Base-by-base conservation (phyloP, 2,113 vertebrate species). In the Pteropus alecto region DNA sequence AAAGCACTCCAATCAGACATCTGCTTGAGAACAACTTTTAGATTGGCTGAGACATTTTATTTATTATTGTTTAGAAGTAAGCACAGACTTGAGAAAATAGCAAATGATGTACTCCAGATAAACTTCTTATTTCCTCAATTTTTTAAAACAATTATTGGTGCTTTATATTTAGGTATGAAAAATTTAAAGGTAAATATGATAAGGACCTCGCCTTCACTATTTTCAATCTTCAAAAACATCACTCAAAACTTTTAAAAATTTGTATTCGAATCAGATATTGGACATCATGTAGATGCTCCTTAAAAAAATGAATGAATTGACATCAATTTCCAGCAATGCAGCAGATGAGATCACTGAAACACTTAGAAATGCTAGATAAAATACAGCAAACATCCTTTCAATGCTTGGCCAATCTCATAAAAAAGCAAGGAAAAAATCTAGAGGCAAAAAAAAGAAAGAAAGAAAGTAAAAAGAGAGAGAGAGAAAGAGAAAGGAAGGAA, bases 151-250 rank as follows among this genome's bases (percentile, higher is more conserved):
- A 67, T 67, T 85, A 38, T 46, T 61, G 33, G 46, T 46, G 51
- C 7, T 89, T 95, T 43, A 11, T 70, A 38, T 60, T 56, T 35
- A 60, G 41, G 2, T 22, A 87, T n/a, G 22, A 94, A 43, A 83
- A 87, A 41, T 46, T 48, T 2, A 61, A 78, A 95, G 67, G 48
- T 71, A 90, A 77, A 81, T 79, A 73, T 30, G 38, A 9, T 26
- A 71, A 93, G 24, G 7, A 9, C 68, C 35, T 94, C 68, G 54
- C 24, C 67, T 88, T 68, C 26, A 38, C 43, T 43, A 21, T 43
- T 94, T 96, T 68, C 1, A 35, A 41, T 73, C 68, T 93, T 92
- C 74, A 74, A 63, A 85, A 68, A 43, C 26, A 96, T 41, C 33
- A 3, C 28, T 74, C 90, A 91, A 68, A 88, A 85, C n/a, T 79